Percentiles rank a stretch among this genome's conserved stretches.
These are phyloP conservation scores for Andinoacara biseriatus DNA, from an alignment of 2,113 vertebrate genomes.

Conservation along the genomic window DNA sequence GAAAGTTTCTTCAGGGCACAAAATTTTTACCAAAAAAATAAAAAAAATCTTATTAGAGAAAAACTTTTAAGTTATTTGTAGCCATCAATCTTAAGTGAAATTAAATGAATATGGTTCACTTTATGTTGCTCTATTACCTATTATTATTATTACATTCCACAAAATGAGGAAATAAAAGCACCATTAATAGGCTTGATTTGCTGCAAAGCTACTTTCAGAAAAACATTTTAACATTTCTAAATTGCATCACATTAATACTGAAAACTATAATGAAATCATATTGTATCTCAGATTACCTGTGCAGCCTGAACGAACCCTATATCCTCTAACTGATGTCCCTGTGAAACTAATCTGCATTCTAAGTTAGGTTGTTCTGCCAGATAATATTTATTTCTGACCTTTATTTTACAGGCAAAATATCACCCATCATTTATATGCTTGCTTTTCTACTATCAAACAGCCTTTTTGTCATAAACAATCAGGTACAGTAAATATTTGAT, in stretches of 20 bases:
- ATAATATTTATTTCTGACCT: background rate
- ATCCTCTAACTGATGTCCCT: background rate
- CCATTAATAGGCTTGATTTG: background rate
- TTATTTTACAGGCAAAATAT: background rate
- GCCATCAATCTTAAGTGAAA: background rate
- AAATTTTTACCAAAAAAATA: too few species aligned
- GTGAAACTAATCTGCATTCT: background rate
- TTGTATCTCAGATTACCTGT: background rate
- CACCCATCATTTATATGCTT: too few species aligned
- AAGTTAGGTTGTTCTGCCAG: background rate
- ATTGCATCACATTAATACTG: background rate
- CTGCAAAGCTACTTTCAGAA: background rate
- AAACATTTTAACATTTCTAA: background rate
- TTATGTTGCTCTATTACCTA: background rate
- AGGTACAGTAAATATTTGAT: too few species aligned
- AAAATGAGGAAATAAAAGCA: background rate
- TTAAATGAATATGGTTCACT: background rate
- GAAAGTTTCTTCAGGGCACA: background rate
- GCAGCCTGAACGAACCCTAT: background rate
- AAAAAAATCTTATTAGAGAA: too few species aligned
- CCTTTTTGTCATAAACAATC: too few species aligned
- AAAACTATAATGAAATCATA: background rate
- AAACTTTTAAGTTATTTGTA: background rate
- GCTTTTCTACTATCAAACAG: too few species aligned
- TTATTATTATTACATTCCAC: background rate